Percentiles rank a stretch among this genome's conserved stretches.
These are phyloP conservation scores for Sanderia malayensis DNA, from an alignment of 30 jellyfish, hydroid and myxozoan species.

Conservation along the genomic window DNA sequence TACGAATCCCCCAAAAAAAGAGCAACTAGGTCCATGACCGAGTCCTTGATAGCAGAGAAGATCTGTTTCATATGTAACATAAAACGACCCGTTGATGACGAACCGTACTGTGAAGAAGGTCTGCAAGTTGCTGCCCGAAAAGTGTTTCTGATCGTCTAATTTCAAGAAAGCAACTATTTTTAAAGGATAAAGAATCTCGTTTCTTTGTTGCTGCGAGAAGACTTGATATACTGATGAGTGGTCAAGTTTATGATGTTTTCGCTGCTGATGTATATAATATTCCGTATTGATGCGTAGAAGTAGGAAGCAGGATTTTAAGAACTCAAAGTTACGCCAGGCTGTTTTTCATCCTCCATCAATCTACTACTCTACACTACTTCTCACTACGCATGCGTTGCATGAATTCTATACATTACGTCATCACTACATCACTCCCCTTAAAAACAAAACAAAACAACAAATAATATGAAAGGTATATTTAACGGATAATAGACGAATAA, in stretches of 20 bases:
- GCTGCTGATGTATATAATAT: conserved; percentile 46
- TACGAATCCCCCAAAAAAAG: conserved; percentile 21
- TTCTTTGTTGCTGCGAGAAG: conserved; percentile 26
- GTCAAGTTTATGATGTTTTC: conserved; percentile 8
- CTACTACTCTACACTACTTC: too few relatives aligned
- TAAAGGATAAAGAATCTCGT: conserved; percentile 10
- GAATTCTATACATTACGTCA: too few relatives aligned
- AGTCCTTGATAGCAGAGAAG: conserved; percentile 8
- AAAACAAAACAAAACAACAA: too few relatives aligned
- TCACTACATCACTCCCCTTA: too few relatives aligned
- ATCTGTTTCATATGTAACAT: conserved; percentile 17
- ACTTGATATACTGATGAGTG: conserved; percentile 23
- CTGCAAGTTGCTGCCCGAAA: conserved; percentile 19
- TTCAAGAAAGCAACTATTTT: neutral
- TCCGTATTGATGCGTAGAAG: too few relatives aligned
- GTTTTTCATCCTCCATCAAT: too few relatives aligned
- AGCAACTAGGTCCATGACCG: conserved; percentile 24
- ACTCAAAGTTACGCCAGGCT: too few relatives aligned
- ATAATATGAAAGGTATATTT: too few relatives aligned
- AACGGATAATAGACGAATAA: too few relatives aligned
- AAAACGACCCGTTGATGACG: neutral
- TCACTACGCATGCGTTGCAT: too few relatives aligned
- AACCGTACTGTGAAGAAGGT: conserved; percentile 25
- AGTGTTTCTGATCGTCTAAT: conserved; percentile 14
- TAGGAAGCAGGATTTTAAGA: too few relatives aligned